Evolutionary conservation across 2,113 vertebrate genomes (phyloP).

Genomic region (Gadus chalcogrammus): DNA sequence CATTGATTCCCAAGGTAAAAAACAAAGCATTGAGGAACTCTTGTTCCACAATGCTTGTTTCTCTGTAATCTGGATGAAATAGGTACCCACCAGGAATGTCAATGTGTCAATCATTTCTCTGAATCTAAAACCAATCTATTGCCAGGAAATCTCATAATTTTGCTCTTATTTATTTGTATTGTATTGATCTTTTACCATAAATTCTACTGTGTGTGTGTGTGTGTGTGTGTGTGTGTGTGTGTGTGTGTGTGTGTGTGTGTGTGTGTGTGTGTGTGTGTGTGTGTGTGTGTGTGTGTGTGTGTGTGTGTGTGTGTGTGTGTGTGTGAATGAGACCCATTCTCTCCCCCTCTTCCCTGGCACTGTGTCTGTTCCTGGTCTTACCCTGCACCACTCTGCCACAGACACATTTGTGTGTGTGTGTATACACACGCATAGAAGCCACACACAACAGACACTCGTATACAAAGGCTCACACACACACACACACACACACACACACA

Average conservation of each 20-base stretch:
- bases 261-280: background rate
- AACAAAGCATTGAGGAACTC: too few species aligned
- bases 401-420: conserved; percentile 5
- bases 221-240: background rate
- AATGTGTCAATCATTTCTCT: too few species aligned
- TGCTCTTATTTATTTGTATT: too few species aligned
- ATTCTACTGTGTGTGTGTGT: background rate
- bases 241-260: background rate
- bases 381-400: conserved; percentile 65
- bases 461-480: conserved; percentile 46
- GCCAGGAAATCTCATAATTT: too few species aligned
- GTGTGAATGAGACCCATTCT: conserved; percentile 1
- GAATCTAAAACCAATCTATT: too few species aligned
- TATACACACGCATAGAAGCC: too few species aligned
- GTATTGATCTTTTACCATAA: too few species aligned
- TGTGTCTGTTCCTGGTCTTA: conserved; percentile 59
- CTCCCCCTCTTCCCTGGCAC: conserved; percentile 38
- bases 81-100: too few species aligned
- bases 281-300: conserved; percentile 14
- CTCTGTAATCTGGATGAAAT: too few species aligned
- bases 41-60: too few species aligned
- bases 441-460: too few species aligned
- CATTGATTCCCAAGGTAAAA: too few species aligned
- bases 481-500: conserved; percentile 30
- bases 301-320: conserved; percentile 3